phyloP scores from a whole-genome alignment of 64 coral and sea anemone genomes.

The Pocillopora damicornis region DNA sequence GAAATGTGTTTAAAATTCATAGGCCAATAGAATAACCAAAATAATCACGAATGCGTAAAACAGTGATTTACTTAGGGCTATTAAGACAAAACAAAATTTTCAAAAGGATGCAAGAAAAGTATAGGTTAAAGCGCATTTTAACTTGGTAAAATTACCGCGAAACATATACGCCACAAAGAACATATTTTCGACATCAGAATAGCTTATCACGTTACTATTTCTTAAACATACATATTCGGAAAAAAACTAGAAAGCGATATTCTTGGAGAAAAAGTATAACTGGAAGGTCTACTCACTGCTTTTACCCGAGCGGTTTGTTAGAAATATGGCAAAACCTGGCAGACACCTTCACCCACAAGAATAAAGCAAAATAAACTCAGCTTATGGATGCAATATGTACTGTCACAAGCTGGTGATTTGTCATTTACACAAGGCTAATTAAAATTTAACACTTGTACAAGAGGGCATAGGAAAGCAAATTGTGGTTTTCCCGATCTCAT shows the following conservation, averaged over 20 bases:
- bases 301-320: not conserved
- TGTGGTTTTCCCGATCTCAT: not conserved
- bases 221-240: not conserved
- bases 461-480: constrained; percentile 16
- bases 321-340: not conserved
- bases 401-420: not conserved
- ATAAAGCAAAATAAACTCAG: not conserved
- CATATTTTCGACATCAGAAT: not conserved
- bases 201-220: not conserved
- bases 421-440: constrained; percentile 31
- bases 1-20: not conserved
- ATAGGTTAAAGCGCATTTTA: not conserved
- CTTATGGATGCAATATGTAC: not conserved
- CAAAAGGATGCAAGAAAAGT: not conserved
- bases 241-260: not conserved
- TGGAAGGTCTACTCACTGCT: not conserved
- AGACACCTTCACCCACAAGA: not conserved
- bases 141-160: not conserved
- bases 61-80: not conserved
- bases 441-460: constrained; percentile 28
- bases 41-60: not conserved
- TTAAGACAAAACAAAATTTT: no score
- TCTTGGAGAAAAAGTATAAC: not conserved
- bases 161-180: not conserved
- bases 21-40: not conserved